These are phyloP conservation scores for Antrozous pallidus DNA, from an alignment of 2,797 vertebrate genomes.

Conservation along the genomic window DNA sequence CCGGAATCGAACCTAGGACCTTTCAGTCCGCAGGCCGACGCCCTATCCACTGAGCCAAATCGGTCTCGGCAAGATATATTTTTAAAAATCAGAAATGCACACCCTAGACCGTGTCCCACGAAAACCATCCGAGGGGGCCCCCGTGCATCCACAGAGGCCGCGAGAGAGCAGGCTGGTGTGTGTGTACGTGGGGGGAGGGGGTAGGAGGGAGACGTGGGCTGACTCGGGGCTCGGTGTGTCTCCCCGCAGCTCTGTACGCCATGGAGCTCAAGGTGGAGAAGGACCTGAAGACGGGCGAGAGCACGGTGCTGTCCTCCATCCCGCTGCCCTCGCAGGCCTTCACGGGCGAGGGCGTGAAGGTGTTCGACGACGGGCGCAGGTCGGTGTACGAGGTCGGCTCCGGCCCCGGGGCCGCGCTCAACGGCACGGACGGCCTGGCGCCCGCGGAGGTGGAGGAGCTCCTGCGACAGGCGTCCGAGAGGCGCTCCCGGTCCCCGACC, in stretches of 20 bases:
- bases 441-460: constrained; percentile 91
- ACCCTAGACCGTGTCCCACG: not conserved
- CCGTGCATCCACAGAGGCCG: too few relatives aligned
- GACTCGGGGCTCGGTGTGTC: too few relatives aligned
- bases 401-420: constrained; percentile 71
- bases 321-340: constrained; percentile 88
- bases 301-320: constrained; percentile 90
- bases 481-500: constrained; percentile 85
- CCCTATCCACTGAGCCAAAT: too few relatives aligned
- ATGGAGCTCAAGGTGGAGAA: constrained; percentile 96
- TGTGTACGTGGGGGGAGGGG: not conserved
- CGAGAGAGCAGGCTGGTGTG: not conserved
- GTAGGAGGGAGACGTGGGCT: too few relatives aligned
- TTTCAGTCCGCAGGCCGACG: too few relatives aligned
- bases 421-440: constrained; percentile 85
- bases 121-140: not conserved
- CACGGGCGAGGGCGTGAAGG: constrained; percentile 89
- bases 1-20: too few relatives aligned
- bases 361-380: constrained; percentile 93
- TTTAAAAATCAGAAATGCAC: not conserved
- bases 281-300: constrained; percentile 91
- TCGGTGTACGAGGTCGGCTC: constrained; percentile 89
- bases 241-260: constrained; percentile 90
- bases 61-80: too few relatives aligned
- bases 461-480: constrained; percentile 90